Conservation (phyloP, 2,797 vertebrate species). For the Scleropages formosus region DNA sequence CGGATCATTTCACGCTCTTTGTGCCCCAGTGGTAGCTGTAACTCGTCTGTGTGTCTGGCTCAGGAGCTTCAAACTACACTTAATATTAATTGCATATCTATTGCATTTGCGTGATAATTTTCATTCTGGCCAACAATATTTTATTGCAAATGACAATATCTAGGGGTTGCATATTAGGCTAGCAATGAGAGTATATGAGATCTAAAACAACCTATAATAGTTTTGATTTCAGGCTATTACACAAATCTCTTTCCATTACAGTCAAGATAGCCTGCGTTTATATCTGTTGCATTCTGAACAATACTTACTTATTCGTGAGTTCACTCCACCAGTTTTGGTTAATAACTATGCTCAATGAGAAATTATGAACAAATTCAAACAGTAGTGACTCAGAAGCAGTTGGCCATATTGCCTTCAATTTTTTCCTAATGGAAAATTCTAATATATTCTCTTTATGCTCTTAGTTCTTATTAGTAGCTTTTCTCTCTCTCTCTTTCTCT, state of each 20-base stretch:
- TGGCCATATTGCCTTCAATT: neutral
- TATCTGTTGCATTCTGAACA: neutral
- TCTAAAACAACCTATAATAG: neutral
- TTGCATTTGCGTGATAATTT: constrained; percentile 9
- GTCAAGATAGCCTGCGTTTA: constrained; percentile 1
- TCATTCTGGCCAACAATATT: neutral
- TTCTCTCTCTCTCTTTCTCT: too few species aligned
- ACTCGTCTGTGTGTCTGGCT: neutral
- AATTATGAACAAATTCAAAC: constrained; percentile 10
- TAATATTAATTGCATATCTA: constrained; percentile 10
- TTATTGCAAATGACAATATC: neutral
- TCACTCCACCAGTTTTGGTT: constrained; percentile 5
- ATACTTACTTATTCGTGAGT: neutral
- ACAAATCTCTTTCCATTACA: too few species aligned
- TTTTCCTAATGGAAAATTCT: neutral
- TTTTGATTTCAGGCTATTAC: neutral
- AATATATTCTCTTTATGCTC: too few species aligned
- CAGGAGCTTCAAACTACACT: neutral
- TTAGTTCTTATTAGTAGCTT: too few species aligned
- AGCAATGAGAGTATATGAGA: neutral
- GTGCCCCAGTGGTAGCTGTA: constrained; percentile 4
- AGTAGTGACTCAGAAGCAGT: neutral
- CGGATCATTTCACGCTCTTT: constrained; percentile 1
- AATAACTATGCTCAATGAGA: neutral
- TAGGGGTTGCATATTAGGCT: neutral